Base-by-base conservation (phyloP, 2,888 invertebrate species). In the Notodonta dromedarius region DNA sequence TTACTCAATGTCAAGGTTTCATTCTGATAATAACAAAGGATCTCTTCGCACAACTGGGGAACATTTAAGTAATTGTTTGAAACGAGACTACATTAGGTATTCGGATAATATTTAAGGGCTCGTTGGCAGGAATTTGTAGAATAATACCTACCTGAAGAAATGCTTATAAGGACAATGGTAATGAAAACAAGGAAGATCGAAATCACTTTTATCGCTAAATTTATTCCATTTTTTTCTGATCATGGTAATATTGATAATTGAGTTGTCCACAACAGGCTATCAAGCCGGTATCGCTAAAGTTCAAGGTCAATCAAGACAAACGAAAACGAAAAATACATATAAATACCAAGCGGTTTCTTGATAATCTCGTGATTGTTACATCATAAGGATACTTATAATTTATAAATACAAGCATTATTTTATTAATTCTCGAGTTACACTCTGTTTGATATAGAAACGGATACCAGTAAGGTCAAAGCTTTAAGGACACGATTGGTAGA, bases 1-100 rank as follows among this genome's bases (percentile, higher is more conserved):
- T 86, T 84, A 85, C 78, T 86, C 84, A 86, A 82, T 77, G 85
- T 85, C 86, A 82, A 82, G 72, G 77, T 74, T 74, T 75, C 78
- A 76, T 80, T 74, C 73, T 70, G 75, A 78, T 79, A 73, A 79
- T 74, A 79, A 77, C 76, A 74, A 75, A 74, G 71, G 73, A 71
- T 62, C 70, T 75, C 73, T 75, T 77, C 62, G 74, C 70, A 62
- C 71, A 73, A 69, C 70, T 67, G 75, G 71, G 71, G 70, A 67
- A 68, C 75, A 67, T 73, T 78, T 73, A 75, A 75, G 73, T 74
- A 57, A 78, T 69, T 57, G 58, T 69, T 77, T 70, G 67, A 72
- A 63, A 70, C 70, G 69, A 63, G 68, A 63, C 51, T 54, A 44
- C 32, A 44, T 59, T 59, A n/a, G 2, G 9, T 42, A 16, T 50